phyloP scores from a whole-genome alignment of 2,113 vertebrate species.

The Columbina picui region DNA sequence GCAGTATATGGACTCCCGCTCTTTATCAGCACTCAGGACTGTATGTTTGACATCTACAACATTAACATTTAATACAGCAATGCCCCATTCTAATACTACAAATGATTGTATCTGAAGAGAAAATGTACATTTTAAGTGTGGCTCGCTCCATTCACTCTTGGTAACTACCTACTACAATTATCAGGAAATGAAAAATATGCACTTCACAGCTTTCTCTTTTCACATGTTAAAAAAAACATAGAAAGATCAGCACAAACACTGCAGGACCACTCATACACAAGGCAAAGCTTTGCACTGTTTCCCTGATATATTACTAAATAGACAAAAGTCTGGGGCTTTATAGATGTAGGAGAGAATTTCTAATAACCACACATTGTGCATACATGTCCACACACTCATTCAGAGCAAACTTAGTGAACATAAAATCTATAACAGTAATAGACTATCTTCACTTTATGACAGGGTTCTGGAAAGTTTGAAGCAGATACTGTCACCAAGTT shows the following conservation, averaged over 20 bases:
- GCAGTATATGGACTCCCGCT: background rate
- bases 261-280: background rate
- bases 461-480: slow-evolving; percentile 34
- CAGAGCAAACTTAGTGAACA: background rate
- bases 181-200: slow-evolving; percentile 58
- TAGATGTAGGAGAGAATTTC: background rate
- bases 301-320: background rate
- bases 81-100: background rate
- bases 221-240: slow-evolving; percentile 13
- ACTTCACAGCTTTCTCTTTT: slow-evolving; percentile 22
- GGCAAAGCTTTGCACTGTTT: background rate
- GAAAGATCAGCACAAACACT: slow-evolving; percentile 22
- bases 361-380: background rate
- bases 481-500: background rate
- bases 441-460: background rate
- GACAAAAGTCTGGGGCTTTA: background rate
- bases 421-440: slow-evolving; percentile 24
- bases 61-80: background rate
- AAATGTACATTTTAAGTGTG: background rate
- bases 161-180: slow-evolving; percentile 38
- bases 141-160: slow-evolving; percentile 12
- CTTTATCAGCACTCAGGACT: background rate
- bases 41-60: background rate
- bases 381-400: background rate
- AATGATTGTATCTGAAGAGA: slow-evolving; percentile 29